Evolutionary conservation across 2,797 vertebrate species (phyloP), one percentile per base, ranked within the genome.

Genomic region (Dendrocincla tyrannina): DNA sequence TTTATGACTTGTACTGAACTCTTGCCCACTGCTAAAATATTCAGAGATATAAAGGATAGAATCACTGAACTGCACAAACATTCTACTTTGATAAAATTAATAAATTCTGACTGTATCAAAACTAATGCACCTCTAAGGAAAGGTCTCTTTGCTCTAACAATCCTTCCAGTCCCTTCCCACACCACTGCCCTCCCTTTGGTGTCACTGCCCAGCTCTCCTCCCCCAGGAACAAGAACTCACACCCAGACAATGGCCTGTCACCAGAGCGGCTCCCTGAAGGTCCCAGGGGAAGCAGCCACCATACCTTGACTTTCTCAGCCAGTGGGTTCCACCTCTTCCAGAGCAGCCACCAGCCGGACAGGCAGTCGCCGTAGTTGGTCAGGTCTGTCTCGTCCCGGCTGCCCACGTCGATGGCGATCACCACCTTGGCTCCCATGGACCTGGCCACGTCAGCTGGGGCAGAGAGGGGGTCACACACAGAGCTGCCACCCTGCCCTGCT

Each of bases 291-390:
- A 60, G 24, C 35, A 70, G 23, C 53, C 33, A 32, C 46, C 52
- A 74, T 97, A 99, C 99, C 98, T 99, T 99, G 85, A 99, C 98
- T 98, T 97, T 99, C 58, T 98, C 98, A 4, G 98, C 98, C 95
- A 99, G 95, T 0, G 99, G 99, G 95, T 99, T 99, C 95, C 99
- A 98, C 33, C 99, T 98, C 91, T 99, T 99, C 99, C 99, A 99
- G 47, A 99, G 98, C 95, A 99, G 96, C 99, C 99, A 99, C 99
- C 99, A 99, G 64, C 99, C 99, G 0, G 98, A 99, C 85, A 99
- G 97, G 3, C 98, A 97, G 72, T 99, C 99, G 0, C 99, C 99
- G 0, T 99, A 99, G 98, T 99, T 99, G 93, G 99, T 99, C 53
- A 99, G 98, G 97, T 99, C 97, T 1, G 98, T 99, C 97, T 99